phyloP scores from a whole-genome alignment of 2,113 vertebrate genomes.

The Hypanus sabinus region DNA sequence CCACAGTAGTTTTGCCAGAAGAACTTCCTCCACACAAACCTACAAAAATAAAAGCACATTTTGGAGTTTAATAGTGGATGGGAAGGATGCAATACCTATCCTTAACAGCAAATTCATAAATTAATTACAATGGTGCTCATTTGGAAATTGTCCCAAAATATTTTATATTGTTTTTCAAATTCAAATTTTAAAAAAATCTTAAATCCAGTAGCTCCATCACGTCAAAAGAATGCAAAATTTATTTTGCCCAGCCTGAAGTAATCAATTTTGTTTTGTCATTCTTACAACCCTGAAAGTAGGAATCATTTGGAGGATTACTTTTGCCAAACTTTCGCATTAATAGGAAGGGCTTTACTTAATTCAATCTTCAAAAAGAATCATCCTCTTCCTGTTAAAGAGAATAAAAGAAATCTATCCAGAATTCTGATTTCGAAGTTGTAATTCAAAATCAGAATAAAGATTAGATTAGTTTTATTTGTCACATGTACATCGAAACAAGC shows the following conservation, averaged over 20 bases:
- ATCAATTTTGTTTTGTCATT: not conserved
- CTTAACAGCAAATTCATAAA: not conserved
- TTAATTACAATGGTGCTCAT: not conserved
- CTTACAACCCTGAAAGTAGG: not conserved
- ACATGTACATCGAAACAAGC: too few species aligned
- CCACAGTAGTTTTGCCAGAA: slow-evolving; percentile 80
- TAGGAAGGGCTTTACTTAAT: not conserved
- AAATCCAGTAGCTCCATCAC: not conserved
- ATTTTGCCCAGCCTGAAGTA: not conserved
- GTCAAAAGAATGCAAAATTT: not conserved
- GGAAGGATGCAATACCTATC: not conserved
- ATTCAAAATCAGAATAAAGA: not conserved
- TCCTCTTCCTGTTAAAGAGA: not conserved
- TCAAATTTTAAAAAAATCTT: not conserved
- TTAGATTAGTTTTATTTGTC: too few species aligned
- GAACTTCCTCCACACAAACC: slow-evolving; percentile 81
- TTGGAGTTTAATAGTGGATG: too few species aligned
- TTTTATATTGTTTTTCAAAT: not conserved
- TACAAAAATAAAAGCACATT: slow-evolving; percentile 41
- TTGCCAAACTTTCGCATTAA: not conserved
- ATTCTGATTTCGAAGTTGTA: not conserved
- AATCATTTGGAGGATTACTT: not conserved
- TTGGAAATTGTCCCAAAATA: not conserved
- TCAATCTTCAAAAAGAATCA: not conserved
- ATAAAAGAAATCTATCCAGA: not conserved